Evolutionary conservation across 2,113 vertebrate species (phyloP).

Genomic region (Anhinga anhinga): DNA sequence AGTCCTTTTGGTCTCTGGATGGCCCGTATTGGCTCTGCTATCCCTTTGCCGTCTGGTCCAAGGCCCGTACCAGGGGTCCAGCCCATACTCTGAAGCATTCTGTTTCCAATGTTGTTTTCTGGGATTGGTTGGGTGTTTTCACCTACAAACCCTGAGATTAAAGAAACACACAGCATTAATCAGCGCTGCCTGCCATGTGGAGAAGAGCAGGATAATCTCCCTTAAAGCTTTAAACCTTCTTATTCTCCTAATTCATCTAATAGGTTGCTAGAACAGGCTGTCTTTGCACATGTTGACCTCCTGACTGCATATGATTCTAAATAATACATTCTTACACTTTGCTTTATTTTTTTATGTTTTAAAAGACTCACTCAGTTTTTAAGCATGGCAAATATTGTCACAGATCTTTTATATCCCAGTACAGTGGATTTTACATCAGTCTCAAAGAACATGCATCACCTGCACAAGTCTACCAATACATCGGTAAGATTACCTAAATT

Average conservation of each 20-base stretch:
- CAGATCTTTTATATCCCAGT: not conserved
- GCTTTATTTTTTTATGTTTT: not conserved
- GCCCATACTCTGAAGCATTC: slow-evolving; percentile 96
- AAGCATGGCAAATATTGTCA: not conserved
- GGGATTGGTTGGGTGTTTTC: slow-evolving; percentile 88
- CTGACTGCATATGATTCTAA: slow-evolving; percentile 8
- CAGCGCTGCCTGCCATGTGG: slow-evolving; percentile 33
- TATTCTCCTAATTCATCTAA: slow-evolving; percentile 72
- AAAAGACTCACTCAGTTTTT: not conserved
- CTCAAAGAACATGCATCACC: not conserved
- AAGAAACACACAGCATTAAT: slow-evolving; percentile 58
- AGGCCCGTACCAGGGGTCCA: slow-evolving; percentile 93
- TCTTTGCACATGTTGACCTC: slow-evolving; percentile 53
- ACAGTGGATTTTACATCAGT: not conserved
- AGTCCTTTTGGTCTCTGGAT: slow-evolving; percentile 92
- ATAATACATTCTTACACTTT: not conserved
- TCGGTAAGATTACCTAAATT: not conserved
- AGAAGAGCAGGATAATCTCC: slow-evolving; percentile 55
- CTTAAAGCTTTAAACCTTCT: slow-evolving; percentile 67
- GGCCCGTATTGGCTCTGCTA: slow-evolving; percentile 90
- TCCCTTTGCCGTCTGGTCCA: slow-evolving; percentile 90
- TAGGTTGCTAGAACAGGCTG: slow-evolving; percentile 58
- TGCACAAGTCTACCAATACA: not conserved
- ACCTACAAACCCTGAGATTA: slow-evolving; percentile 84
- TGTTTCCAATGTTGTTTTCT: slow-evolving; percentile 90